Percentiles rank a stretch among this genome's conserved stretches.
These are phyloP conservation scores for Blomia tropicalis DNA, from an alignment of 2,888 invertebrate genomes.

Conservation along the genomic window DNA sequence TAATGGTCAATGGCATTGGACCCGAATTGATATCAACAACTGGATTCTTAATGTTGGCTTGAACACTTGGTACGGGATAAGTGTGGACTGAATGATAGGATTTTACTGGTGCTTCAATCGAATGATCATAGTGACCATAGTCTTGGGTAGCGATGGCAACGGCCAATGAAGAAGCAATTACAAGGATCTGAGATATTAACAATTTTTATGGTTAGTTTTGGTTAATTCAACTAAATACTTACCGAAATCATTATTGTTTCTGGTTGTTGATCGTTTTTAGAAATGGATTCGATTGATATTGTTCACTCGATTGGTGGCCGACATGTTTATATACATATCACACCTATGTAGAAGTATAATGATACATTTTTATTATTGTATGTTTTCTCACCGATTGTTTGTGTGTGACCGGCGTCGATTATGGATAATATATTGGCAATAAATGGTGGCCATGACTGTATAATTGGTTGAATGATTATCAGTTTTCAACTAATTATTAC, in stretches of 20 bases:
- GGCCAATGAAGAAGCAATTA: background rate
- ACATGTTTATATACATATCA: no score
- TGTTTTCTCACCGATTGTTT: no score
- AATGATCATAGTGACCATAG: background rate
- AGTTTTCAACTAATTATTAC: no score
- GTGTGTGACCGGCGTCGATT: no score
- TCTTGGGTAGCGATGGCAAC: background rate
- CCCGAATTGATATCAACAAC: constrained; percentile 12
- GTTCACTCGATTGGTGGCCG: no score
- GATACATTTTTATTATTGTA: no score
- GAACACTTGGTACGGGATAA: constrained; percentile 9
- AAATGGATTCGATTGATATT: no score
- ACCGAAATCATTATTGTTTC: constrained; percentile 13
- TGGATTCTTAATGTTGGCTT: background rate
- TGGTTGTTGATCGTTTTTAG: no score
- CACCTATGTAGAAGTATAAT: background rate
- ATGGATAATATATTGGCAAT: no score
- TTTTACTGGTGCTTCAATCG: constrained; percentile 7
- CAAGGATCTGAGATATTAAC: background rate
- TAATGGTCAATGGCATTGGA: constrained; percentile 5
- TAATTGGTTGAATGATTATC: no score
- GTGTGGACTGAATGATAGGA: background rate
- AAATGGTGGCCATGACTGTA: no score
- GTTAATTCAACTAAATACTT: background rate
- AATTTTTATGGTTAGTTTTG: background rate